Evolutionary conservation across 2,888 invertebrate genomes (phyloP).

Genomic region (Ectobius pallidus): DNA sequence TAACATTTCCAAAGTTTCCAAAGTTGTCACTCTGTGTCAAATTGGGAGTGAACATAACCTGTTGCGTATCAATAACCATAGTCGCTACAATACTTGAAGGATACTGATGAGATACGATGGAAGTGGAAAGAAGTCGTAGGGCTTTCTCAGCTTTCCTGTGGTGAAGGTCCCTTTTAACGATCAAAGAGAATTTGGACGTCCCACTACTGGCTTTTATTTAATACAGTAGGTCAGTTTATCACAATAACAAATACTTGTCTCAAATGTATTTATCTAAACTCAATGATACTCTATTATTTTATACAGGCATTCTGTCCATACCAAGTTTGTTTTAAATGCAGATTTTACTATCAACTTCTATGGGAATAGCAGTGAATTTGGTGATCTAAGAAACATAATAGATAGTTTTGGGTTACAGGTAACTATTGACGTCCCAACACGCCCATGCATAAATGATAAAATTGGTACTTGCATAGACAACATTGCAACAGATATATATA

Average conservation of each 20-base stretch:
- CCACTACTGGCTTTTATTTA: too few relatives aligned
- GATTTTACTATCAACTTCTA: background rate
- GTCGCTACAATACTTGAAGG: slow-evolving; percentile 6
- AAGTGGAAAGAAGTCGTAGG: too few relatives aligned
- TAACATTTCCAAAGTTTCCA: background rate
- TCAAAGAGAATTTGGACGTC: too few relatives aligned
- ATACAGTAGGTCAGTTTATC: too few relatives aligned
- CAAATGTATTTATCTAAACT: background rate
- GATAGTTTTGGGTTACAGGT: background rate
- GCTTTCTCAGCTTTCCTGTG: background rate
- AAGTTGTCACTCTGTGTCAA: background rate
- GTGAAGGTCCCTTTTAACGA: too few relatives aligned
- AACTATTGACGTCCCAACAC: background rate
- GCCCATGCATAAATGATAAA: background rate
- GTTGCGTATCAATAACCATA: background rate
- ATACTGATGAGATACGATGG: background rate
- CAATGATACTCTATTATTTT: background rate
- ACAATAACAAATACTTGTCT: too few relatives aligned
- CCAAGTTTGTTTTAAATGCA: background rate
- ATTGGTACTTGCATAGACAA: background rate
- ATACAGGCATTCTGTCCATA: background rate
- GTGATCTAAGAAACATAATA: background rate
- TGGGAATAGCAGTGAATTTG: background rate
- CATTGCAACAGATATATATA: too few relatives aligned
- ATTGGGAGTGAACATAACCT: background rate